These are phyloP conservation scores for Ceyx melanurus DNA, from an alignment of 2,113 vertebrate genomes.

Conservation along the genomic window DNA sequence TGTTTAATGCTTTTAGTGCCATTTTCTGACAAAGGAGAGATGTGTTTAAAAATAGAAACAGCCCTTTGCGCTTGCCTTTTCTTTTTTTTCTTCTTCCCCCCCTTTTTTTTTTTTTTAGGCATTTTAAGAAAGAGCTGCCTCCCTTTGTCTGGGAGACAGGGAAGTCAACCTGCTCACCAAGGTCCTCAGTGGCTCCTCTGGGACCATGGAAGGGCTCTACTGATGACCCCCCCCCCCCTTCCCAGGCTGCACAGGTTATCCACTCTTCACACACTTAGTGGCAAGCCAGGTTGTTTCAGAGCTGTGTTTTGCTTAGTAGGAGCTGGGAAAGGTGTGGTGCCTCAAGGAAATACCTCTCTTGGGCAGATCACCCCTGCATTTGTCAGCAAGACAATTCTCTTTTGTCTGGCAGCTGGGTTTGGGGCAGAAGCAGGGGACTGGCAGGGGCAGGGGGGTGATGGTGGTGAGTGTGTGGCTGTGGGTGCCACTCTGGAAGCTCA, in stretches of 20 bases:
- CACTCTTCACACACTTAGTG: conserved; percentile 10
- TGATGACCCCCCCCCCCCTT: not conserved
- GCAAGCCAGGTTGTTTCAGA: conserved; percentile 38
- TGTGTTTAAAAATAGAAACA: conserved; percentile 84
- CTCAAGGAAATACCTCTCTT: conserved; percentile 20
- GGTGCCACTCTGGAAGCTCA: conserved; percentile 17
- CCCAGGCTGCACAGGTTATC: not conserved
- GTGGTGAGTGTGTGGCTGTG: not conserved
- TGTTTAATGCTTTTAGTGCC: conserved; percentile 62
- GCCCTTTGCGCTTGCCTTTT: conserved; percentile 74
- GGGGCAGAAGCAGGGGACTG: not conserved
- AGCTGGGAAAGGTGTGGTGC: conserved; percentile 21
- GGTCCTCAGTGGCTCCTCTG: conserved; percentile 43
- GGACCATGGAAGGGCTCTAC: not conserved
- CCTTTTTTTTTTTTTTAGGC: conserved; percentile 24
- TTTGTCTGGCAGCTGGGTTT: conserved; percentile 36
- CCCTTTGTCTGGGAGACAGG: conserved; percentile 69
- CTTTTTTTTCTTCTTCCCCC: not conserved
- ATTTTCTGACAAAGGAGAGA: conserved; percentile 75
- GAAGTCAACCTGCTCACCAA: conserved; percentile 39
- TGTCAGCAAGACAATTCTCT: conserved; percentile 52
- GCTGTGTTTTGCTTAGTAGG: conserved; percentile 45
- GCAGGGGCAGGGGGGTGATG: too few species aligned
- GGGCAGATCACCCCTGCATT: conserved; percentile 36
- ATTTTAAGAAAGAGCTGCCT: conserved; percentile 71